Percentiles rank a stretch among this genome's conserved stretches.
Evolutionary conservation across 2,797 vertebrate genomes (phyloP).

Genomic region (Sebastes alutus): DNA sequence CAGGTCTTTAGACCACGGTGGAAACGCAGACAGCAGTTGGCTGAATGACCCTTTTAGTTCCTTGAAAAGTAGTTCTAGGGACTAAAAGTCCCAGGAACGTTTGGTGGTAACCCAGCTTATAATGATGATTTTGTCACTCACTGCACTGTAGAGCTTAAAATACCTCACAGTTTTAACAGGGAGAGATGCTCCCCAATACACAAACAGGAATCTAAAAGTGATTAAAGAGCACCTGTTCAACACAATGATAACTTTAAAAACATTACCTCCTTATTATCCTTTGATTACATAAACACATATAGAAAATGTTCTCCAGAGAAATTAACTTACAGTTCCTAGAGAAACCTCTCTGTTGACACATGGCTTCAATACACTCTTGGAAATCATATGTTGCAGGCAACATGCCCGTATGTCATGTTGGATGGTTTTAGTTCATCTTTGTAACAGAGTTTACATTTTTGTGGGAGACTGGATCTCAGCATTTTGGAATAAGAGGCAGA

Average conservation of each 20-base stretch:
- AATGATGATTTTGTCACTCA: background rate
- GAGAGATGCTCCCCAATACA: background rate
- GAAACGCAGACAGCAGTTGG: too few relatives aligned
- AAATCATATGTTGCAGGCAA: background rate
- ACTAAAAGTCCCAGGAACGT: too few relatives aligned
- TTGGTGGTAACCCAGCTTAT: background rate
- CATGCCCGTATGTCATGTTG: background rate
- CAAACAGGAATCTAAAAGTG: background rate
- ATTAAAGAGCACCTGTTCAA: background rate
- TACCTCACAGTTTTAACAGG: background rate
- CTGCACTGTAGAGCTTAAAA: background rate
- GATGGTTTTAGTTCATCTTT: background rate
- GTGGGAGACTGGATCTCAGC: background rate
- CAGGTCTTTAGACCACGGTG: too few relatives aligned
- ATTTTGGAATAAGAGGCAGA: constrained; percentile 21
- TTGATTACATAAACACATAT: background rate
- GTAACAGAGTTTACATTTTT: constrained; percentile 1
- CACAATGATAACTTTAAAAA: background rate
- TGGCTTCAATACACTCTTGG: background rate
- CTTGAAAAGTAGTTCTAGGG: too few relatives aligned
- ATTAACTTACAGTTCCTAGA: background rate
- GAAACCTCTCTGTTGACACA: background rate
- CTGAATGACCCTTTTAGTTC: too few relatives aligned
- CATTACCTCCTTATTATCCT: background rate
- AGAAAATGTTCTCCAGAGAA: background rate